Evolutionary conservation across 1,140 invertebrate species (phyloP).

Genomic region (Triops cancriformis): DNA sequence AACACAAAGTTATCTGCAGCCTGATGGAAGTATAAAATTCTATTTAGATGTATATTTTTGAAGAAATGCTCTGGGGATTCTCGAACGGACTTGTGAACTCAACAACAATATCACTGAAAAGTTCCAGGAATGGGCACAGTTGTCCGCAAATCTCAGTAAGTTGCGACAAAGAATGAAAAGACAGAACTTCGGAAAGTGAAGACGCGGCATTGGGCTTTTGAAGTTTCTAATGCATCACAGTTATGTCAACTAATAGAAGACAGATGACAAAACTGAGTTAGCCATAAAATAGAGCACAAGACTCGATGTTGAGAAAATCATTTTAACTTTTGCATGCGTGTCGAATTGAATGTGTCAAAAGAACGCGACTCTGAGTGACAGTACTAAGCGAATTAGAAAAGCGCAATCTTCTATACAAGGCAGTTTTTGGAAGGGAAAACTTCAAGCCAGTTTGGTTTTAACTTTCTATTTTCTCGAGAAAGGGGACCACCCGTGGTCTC

Average conservation of each 20-base stretch:
- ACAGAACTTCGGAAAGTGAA: no score
- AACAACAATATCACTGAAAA: no score
- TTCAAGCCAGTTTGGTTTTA: neutral
- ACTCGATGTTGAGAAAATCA: neutral
- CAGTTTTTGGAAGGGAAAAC: neutral
- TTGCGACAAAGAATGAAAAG: no score
- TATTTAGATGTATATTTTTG: no score
- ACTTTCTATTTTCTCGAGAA: conserved; percentile 6
- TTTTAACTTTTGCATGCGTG: neutral
- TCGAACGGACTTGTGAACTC: no score
- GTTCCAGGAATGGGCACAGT: no score
- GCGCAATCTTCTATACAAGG: neutral
- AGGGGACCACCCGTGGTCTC: conserved; percentile 8
- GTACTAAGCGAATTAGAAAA: neutral
- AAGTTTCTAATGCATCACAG: neutral
- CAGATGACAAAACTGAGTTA: neutral
- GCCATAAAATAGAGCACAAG: neutral
- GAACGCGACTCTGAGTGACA: neutral
- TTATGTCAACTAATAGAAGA: neutral
- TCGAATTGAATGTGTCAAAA: neutral
- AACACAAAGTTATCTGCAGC: no score
- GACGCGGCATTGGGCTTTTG: no score
- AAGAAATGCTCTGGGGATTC: no score
- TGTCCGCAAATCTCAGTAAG: no score
- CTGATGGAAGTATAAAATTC: no score